Percentiles rank a stretch among this genome's conserved stretches.
Conservation (phyloP, 2,888 invertebrate genomes). For the Stramonita haemastoma region DNA sequence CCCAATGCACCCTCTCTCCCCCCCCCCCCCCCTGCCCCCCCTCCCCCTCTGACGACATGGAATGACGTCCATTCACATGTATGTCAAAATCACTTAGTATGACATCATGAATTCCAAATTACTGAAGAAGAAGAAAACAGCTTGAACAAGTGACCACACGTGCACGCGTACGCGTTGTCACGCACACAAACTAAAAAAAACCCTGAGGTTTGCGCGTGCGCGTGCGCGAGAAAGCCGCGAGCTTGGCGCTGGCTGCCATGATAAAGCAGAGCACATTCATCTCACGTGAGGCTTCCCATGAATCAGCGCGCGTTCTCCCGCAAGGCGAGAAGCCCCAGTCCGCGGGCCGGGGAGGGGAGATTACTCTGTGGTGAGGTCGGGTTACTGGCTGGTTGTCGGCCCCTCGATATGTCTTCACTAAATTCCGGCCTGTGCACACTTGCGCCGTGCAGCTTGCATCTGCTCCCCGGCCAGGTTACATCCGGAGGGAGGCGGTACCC, state of each 20-base stretch:
- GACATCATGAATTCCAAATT: background rate
- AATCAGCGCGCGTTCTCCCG: constrained; percentile 35
- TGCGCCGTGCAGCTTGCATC: constrained; percentile 18
- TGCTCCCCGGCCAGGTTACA: constrained; percentile 23
- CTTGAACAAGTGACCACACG: too few relatives aligned
- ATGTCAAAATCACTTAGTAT: background rate
- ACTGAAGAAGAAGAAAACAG: too few relatives aligned
- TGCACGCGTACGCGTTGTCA: background rate
- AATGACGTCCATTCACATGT: background rate
- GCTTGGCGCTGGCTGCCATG: background rate
- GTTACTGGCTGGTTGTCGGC: constrained; percentile 40
- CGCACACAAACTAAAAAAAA: background rate
- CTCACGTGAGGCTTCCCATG: constrained; percentile 42
- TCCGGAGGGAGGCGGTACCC: constrained; percentile 27
- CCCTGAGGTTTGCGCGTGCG: too few relatives aligned
- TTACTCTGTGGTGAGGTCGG: constrained; percentile 36
- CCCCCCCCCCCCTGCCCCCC: background rate
- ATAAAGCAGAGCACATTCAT: constrained; percentile 36
- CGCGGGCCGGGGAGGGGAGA: constrained; percentile 40
- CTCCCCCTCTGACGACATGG: background rate
- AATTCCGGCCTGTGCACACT: constrained; percentile 29
- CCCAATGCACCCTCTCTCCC: background rate
- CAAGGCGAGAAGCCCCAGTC: constrained; percentile 39
- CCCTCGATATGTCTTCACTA: constrained; percentile 45
- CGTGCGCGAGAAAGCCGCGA: background rate